These are phyloP conservation scores for Neodontobutis hainanensis DNA, from an alignment of 2,113 vertebrate species.

Conservation along the genomic window DNA sequence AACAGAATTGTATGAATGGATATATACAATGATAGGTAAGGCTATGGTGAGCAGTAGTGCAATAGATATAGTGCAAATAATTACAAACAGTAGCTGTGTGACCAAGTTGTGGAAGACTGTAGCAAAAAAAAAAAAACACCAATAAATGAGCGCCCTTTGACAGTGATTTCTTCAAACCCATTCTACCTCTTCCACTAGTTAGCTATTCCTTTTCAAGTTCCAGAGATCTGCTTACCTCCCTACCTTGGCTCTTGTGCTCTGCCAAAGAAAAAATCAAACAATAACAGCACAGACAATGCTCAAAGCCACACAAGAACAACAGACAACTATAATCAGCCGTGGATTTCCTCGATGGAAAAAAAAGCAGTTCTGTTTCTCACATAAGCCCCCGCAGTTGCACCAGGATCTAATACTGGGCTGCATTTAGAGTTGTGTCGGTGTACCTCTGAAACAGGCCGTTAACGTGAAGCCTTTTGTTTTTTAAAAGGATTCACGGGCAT, in stretches of 20 bases:
- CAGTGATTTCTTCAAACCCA: neutral
- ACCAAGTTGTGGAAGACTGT: no score
- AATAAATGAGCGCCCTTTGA: neutral
- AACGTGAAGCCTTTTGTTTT: no score
- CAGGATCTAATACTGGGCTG: slow-evolving; percentile 37
- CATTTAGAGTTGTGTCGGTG: slow-evolving; percentile 45
- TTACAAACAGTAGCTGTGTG: no score
- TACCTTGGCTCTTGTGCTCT: slow-evolving; percentile 23
- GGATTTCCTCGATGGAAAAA: slow-evolving; percentile 18
- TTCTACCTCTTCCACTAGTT: slow-evolving; percentile 26
- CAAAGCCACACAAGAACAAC: slow-evolving; percentile 4
- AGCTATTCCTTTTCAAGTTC: slow-evolving; percentile 57
- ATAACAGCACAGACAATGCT: neutral
- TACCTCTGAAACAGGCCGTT: slow-evolving; percentile 19
- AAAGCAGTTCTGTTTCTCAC: slow-evolving; percentile 30
- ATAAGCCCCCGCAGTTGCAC: slow-evolving; percentile 20
- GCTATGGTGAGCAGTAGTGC: no score
- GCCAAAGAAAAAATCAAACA: slow-evolving; percentile 27
- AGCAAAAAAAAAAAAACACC: neutral
- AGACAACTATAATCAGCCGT: slow-evolving; percentile 32
- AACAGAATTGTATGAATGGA: no score
- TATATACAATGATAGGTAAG: no score
- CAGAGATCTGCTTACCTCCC: slow-evolving; percentile 11
- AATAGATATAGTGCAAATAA: no score
- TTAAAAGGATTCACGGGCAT: neutral